These are phyloP conservation scores for Habroteleia sp. DNA, from an alignment of 2,888 invertebrate species.

Conservation along the genomic window DNA sequence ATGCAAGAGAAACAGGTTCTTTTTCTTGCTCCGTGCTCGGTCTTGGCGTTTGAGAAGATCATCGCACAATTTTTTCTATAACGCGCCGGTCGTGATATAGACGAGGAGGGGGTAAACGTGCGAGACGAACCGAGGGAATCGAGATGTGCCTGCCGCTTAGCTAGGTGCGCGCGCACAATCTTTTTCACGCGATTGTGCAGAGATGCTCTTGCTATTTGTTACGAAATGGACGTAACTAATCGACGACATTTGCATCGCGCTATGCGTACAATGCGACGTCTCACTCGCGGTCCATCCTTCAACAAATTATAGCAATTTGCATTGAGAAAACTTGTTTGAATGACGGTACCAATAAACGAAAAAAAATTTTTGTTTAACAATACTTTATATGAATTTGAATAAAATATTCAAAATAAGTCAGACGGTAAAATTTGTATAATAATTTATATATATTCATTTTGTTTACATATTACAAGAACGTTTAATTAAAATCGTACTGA, in stretches of 20 bases:
- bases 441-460: no score
- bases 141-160: slow-evolving; percentile 28
- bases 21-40: slow-evolving; percentile 20
- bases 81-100: slow-evolving; percentile 21
- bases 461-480: no score
- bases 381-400: no score
- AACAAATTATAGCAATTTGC: no score
- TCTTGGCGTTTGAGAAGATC: slow-evolving; percentile 35
- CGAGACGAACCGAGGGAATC: slow-evolving; percentile 31
- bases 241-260: slow-evolving; percentile 56
- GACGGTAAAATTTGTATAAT: no score
- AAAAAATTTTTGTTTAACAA: no score
- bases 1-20: slow-evolving; percentile 39
- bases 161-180: slow-evolving; percentile 37
- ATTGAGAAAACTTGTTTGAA: no score
- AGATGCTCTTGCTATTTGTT: slow-evolving; percentile 51
- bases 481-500: no score
- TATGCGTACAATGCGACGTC: slow-evolving; percentile 56
- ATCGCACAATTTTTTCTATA: slow-evolving; percentile 17
- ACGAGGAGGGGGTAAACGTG: slow-evolving; percentile 31
- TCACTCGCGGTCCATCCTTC: slow-evolving; percentile 22
- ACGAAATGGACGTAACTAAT: slow-evolving; percentile 62
- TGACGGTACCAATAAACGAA: no score
- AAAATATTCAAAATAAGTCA: no score
- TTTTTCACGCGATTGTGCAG: slow-evolving; percentile 52